A percentile compares a stretch with the other conserved stretches of the same genome.
Conservation (phyloP, 2,113 vertebrate genomes). For the Chaetorhynchus papuensis region DNA sequence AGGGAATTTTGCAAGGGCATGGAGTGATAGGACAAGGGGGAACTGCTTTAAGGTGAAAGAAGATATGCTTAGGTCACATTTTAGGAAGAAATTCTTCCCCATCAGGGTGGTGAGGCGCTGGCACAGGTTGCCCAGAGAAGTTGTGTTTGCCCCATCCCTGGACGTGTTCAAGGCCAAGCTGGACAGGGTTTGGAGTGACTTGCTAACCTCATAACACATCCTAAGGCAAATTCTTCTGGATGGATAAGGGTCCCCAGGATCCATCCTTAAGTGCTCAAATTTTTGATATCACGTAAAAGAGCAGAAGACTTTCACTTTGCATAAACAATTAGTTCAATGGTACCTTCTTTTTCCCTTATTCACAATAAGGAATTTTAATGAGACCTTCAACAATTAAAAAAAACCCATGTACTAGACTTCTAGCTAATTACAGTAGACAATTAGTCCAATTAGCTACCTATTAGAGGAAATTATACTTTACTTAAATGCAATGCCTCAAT, state of each 20-base stretch:
- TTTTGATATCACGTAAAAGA: not conserved
- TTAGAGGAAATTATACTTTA: not conserved
- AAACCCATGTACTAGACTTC: not conserved
- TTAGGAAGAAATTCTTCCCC: not conserved
- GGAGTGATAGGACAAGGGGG: not conserved
- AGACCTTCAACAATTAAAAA: not conserved
- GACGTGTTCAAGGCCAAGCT: not conserved
- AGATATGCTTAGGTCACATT: too few relatives aligned
- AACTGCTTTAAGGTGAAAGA: not conserved
- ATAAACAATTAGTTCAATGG: not conserved
- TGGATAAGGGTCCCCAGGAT: not conserved
- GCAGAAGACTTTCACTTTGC: not conserved
- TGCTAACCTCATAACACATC: not conserved
- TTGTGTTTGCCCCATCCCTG: not conserved
- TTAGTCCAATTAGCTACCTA: not conserved
- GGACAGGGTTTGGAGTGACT: accelerated
- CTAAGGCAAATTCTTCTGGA: not conserved
- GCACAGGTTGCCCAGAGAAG: not conserved
- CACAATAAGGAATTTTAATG: not conserved
- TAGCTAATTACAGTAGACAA: not conserved
- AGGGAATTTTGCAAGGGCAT: not conserved
- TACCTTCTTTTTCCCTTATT: not conserved
- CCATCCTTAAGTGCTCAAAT: not conserved
- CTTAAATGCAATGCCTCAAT: not conserved
- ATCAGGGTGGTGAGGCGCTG: not conserved